Conservation (phyloP, 2,888 invertebrate species). For the Diadegma fenestrale region DNA sequence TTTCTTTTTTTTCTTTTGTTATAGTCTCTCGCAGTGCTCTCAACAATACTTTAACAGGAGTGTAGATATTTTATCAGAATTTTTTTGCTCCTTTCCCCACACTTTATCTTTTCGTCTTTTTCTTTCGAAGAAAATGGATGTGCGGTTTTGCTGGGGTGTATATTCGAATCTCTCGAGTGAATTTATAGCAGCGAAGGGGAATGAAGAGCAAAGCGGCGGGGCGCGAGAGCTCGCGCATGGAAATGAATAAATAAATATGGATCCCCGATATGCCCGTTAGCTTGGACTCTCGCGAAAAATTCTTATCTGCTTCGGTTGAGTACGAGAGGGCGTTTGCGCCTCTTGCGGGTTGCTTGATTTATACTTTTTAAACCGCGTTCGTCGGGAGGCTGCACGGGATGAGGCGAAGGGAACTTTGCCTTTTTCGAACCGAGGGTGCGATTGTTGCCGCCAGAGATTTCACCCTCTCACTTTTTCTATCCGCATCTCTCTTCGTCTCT, state of each 20-base stretch:
- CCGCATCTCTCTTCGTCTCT: background rate
- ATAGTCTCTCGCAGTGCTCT: conserved; percentile 36
- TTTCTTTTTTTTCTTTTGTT: conserved; percentile 30
- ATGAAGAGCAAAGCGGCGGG: conserved; percentile 18
- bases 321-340: conserved; percentile 42
- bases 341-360: conserved; percentile 57
- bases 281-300: conserved; percentile 63
- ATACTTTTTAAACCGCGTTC: conserved; percentile 58
- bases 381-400: conserved; percentile 19
- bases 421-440: conserved; percentile 42
- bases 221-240: conserved; percentile 68
- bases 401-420: conserved; percentile 49
- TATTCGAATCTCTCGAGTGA: conserved; percentile 65
- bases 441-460: conserved; percentile 51
- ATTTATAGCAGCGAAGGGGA: conserved; percentile 57
- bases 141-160: conserved; percentile 63
- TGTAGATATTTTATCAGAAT: conserved; percentile 24
- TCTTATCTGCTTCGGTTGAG: conserved; percentile 58
- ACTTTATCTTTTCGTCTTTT: conserved; percentile 5
- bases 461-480: conserved; percentile 9
- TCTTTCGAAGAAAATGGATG: conserved; percentile 57
- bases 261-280: conserved; percentile 62
- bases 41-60: conserved; percentile 36
- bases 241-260: conserved; percentile 80
- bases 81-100: background rate